These are phyloP conservation scores for Protomyctophum bolini DNA, from an alignment of 2,113 vertebrate genomes.

Conservation along the genomic window DNA sequence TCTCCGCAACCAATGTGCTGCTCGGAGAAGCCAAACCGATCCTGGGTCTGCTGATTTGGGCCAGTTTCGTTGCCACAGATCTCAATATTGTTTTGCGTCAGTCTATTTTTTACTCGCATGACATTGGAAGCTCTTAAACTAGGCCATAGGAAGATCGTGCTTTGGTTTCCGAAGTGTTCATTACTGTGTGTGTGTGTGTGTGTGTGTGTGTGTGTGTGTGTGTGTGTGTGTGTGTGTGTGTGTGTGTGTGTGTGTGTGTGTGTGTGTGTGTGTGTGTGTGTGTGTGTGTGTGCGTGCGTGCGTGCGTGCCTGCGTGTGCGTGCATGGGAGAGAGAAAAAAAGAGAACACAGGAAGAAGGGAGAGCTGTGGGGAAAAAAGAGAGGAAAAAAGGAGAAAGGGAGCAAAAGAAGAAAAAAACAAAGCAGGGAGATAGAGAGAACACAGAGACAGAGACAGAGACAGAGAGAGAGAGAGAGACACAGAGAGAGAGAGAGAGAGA, in stretches of 20 bases:
- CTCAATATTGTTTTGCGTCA: conserved; percentile 56
- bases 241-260: conserved; percentile 2
- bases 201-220: conserved; percentile 7
- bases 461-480: conserved; percentile 13
- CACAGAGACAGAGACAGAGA: conserved; percentile 18
- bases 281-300: not conserved
- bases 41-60: conserved; percentile 34
- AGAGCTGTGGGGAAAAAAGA: not conserved
- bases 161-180: conserved; percentile 67
- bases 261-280: conserved; percentile 11
- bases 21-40: conserved; percentile 38
- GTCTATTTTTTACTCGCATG: conserved; percentile 61
- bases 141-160: conserved; percentile 68
- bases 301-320: not conserved
- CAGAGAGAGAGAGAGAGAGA: conserved; percentile 10
- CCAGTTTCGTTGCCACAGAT: conserved; percentile 41
- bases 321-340: not conserved
- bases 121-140: conserved; percentile 64
- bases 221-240: conserved; percentile 7
- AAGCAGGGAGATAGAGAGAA: conserved; percentile 11
- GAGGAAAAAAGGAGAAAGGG: not conserved
- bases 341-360: conserved; percentile 17
- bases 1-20: conserved; percentile 26
- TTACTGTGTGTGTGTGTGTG: conserved; percentile 36
- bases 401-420: conserved; percentile 7